Base-by-base conservation (phyloP, 92 coral and sea anemone genomes). In the Galaxea fascicularis region DNA sequence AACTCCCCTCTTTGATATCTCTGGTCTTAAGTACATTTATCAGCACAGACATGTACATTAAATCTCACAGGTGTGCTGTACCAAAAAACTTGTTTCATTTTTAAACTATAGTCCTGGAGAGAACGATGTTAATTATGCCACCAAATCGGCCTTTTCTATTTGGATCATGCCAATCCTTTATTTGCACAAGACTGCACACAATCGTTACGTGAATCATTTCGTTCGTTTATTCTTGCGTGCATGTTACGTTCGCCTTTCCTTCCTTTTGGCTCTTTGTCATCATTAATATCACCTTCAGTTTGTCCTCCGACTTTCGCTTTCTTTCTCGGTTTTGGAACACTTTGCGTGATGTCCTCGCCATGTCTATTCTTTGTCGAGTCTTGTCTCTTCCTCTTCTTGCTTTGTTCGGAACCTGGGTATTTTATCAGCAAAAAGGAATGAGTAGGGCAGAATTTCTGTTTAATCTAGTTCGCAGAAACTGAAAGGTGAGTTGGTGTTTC, bases 351-450 rank as follows among this genome's bases (percentile, higher is more conserved):
- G 20, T 53, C 70, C 21, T 28, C 58, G 63, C 4, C 18, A 18
- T 35, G 58, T 41, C 57, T 31, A 39, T 76, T 73, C 26, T 45
- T 81, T 5, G 85, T 59, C 4, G 67, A 79, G 25, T 79, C 80
- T 45, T 60, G 65, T 44, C 86, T 76, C 79, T 88, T 88, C 57
- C 91, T 88, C 66, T 88, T 88, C 65, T 67, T 75, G 13, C 84
- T 79, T 35, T 71, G 86, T 25, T 70, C 86, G 15, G 86, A 82
- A n/a, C 79, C 88, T 26, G 73, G 16, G 24, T 74, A 57, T 74
- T n/a, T n/a, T 24, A 49, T 13, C 21, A 80, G 28, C 56, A 53
- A 31, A 7, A 27, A 24, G 17, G 10, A n/a, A 53, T 57, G 18
- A 51, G 14, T 7, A 21, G 2, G 4, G 59, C 51, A 5, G 51